Percentiles rank a stretch among this genome's conserved stretches.
Evolutionary conservation across 2,113 vertebrate species (phyloP).

Genomic region (Calidris pygmaea): DNA sequence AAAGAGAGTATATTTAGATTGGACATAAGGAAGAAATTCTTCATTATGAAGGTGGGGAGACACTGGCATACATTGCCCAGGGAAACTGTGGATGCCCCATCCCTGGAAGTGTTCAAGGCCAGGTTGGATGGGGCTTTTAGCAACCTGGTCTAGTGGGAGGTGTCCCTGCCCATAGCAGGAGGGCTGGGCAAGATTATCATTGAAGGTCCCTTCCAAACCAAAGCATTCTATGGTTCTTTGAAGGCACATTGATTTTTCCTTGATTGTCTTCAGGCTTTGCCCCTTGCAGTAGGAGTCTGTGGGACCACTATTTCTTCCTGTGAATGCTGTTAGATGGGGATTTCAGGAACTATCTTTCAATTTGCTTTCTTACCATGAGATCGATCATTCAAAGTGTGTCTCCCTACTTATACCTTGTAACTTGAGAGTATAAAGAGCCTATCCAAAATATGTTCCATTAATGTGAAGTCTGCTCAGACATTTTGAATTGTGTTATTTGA

Average conservation of each 20-base stretch:
- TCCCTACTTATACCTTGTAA: not conserved
- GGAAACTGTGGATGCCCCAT: not conserved
- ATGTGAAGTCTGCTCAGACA: not conserved
- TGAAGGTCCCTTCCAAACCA: not conserved
- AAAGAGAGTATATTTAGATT: not conserved
- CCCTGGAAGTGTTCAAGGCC: not conserved
- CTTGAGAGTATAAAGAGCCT: not conserved
- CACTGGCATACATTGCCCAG: not conserved
- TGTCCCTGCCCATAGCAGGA: not conserved
- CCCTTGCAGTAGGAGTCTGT: not conserved
- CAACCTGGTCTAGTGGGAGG: not conserved
- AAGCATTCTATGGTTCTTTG: rapidly evolving
- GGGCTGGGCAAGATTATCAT: not conserved
- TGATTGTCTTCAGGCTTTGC: not conserved
- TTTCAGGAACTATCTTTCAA: not conserved
- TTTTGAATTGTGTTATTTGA: not conserved
- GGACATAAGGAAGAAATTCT: not conserved
- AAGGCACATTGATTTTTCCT: not conserved
- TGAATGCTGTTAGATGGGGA: not conserved
- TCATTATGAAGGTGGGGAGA: rapidly evolving
- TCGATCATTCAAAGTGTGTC: rapidly evolving
- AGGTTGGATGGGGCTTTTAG: not conserved
- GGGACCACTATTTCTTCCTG: rapidly evolving
- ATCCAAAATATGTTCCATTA: not conserved
- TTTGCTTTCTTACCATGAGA: not conserved